Base-by-base conservation (phyloP, 2,888 invertebrate genomes). In the Pristionchus maxplancki region DNA sequence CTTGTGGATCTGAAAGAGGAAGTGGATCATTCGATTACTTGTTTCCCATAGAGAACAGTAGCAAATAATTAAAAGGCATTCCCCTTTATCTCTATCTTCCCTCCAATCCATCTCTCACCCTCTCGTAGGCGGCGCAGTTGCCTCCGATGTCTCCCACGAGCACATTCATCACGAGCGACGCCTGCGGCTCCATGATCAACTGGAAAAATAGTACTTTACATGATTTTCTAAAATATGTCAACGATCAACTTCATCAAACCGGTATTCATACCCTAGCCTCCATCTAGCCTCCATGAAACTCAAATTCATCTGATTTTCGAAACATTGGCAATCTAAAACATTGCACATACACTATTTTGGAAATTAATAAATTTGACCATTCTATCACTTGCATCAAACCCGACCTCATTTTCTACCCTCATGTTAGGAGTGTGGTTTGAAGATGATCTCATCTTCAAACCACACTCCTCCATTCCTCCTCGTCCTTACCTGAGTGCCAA, bases 1-100 rank as follows among this genome's bases (percentile, higher is more conserved):
- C 89, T 91, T 48, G 71, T 87, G 86, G 50, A 87, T 87, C 86
- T 87, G 48, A 37, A 40, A 15, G 9, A 31, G 4, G 17, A 78
- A 78, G 17, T 13, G 11, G 34, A 17, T 44, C 40, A n/a, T n/a
- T n/a, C n/a, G n/a, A n/a, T n/a, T n/a, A n/a, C n/a, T n/a, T n/a
- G n/a, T n/a, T n/a, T n/a, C n/a, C n/a, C n/a, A n/a, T n/a, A n/a
- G n/a, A n/a, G n/a, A n/a, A n/a, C n/a, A n/a, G n/a, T n/a, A n/a
- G 11, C 8, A 40, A 40, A 15, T 31, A 78, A 44, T 24, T n/a
- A n/a, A n/a, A n/a, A n/a, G n/a, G 4, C 24, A n/a, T 20, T n/a
- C 58, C 44, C 50, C 31, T 4, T 8, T 62, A 5, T 3, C 3
- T 15, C 8, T 9, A 1, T 24, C 62, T n/a, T 31, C 64, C 11